phyloP scores from a whole-genome alignment of 2,888 invertebrate species.

The Dolichopus griseipennis region DNA sequence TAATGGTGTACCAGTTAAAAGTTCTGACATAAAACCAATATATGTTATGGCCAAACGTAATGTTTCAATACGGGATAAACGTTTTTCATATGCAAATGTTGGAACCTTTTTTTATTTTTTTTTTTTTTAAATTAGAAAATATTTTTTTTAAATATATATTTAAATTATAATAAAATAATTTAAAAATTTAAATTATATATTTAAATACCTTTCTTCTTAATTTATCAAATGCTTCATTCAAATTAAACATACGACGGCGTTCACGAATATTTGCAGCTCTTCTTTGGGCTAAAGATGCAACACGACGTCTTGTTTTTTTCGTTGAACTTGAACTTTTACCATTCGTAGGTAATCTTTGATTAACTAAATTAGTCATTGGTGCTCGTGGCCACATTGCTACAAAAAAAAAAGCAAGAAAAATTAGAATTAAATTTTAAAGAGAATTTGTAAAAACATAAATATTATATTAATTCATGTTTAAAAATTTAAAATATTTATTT shows the following conservation, averaged over 20 bases:
- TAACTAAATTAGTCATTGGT: conserved; percentile 47
- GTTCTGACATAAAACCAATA: conserved; percentile 92
- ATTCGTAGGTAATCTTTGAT: conserved; percentile 33
- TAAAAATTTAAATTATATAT: not conserved
- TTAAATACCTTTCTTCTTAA: conserved; percentile 66
- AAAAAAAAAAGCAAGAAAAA: not conserved
- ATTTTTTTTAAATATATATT: too few relatives aligned
- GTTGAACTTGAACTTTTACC: conserved; percentile 38
- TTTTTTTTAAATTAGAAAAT: conserved; percentile 4
- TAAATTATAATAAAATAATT: not conserved
- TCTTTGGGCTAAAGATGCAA: conserved; percentile 82
- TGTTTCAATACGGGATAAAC: conserved; percentile 90
- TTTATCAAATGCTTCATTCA: conserved; percentile 93
- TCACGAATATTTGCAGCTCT: conserved; percentile 90
- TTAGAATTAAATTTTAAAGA: too few relatives aligned
- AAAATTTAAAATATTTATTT: too few relatives aligned
- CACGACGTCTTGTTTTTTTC: conserved; percentile 77
- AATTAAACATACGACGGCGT: conserved; percentile 86
- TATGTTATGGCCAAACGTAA: conserved; percentile 90
- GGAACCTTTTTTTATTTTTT: conserved; percentile 54
- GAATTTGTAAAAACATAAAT: too few relatives aligned
- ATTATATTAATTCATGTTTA: too few relatives aligned
- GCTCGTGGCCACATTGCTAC: conserved; percentile 49
- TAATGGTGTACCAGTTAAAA: conserved; percentile 59
- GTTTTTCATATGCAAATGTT: conserved; percentile 93